Evolutionary conservation across 2,888 invertebrate genomes (phyloP).

Genomic region (Erebia palarica): DNA sequence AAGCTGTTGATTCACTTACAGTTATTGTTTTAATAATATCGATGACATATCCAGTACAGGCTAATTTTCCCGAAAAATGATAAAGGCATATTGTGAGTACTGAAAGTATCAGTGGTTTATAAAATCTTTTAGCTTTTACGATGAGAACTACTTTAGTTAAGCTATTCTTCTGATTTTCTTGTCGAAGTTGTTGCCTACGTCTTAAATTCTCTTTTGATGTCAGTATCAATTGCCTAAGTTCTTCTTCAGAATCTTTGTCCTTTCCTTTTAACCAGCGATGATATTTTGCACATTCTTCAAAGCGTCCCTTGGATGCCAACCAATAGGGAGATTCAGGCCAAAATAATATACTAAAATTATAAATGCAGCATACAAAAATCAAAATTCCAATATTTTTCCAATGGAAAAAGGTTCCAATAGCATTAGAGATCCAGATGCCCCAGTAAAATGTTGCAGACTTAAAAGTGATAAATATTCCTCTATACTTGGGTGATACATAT

Average conservation of each 20-base stretch:
- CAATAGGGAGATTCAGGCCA: slow-evolving; percentile 34
- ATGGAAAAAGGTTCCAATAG: slow-evolving; percentile 47
- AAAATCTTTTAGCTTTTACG: slow-evolving; percentile 29
- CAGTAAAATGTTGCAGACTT: slow-evolving; percentile 48
- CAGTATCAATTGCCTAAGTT: slow-evolving; percentile 32
- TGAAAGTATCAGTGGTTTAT: slow-evolving; percentile 30
- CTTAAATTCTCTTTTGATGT: slow-evolving; percentile 29
- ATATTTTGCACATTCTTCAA: slow-evolving; percentile 35
- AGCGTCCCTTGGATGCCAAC: slow-evolving; percentile 32
- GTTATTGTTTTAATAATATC: slow-evolving; percentile 43
- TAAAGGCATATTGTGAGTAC: slow-evolving; percentile 32
- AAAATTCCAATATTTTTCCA: slow-evolving; percentile 48
- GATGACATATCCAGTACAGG: slow-evolving; percentile 41
- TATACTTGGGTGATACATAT: slow-evolving; percentile 47
- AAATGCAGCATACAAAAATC: slow-evolving; percentile 29
- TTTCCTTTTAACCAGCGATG: slow-evolving; percentile 42
- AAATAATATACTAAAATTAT: slow-evolving; percentile 20
- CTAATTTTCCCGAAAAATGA: slow-evolving; percentile 41
- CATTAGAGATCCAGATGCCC: slow-evolving; percentile 51
- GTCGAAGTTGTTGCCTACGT: slow-evolving; percentile 43
- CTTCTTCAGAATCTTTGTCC: slow-evolving; percentile 35
- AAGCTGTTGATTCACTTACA: slow-evolving; percentile 38
- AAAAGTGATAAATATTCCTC: slow-evolving; percentile 47
- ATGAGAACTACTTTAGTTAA: slow-evolving; percentile 11
- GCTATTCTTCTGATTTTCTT: slow-evolving; percentile 23